Base-by-base conservation (phyloP, 2,888 invertebrate species). In the Metacarcinus magister region DNA sequence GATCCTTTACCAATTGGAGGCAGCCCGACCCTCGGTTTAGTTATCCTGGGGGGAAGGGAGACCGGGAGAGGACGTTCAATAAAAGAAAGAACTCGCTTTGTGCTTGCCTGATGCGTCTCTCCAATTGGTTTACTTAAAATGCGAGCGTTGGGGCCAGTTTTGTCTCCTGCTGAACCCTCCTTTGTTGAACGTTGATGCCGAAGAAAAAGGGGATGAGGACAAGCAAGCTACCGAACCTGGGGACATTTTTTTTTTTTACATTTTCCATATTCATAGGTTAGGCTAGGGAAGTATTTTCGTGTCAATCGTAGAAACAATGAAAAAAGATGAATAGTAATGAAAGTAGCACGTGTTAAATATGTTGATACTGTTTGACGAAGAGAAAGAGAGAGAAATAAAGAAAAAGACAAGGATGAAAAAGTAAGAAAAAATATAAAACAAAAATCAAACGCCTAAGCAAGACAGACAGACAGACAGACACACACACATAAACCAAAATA, bases 61-160 rank as follows among this genome's bases (percentile, higher is more conserved):
- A n/a, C 10, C 10, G n/a, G n/a, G 67, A n/a, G 67, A 67, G 82
- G 28, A 32, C 82, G 32, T 32, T 82, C 82, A 82, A 82, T 82
- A 82, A 82, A 82, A 82, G 82, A 82, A 82, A 82, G 82, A 82
- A 82, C 82, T 82, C 82, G 82, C 82, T 82, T 82, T 82, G 82
- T 82, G 82, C 82, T 32, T 32, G 10, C 82, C 82, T 82, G 82
- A 82, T 82, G 28, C 32, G 32, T 32, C 82, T 32, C 82, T 82
- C 82, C 82, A 82, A 82, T 82, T 82, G 82, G 82, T 32, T 82
- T 23, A 28, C 82, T 82, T 82, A 82, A 82, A 82, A 82, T 82
- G 82, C 82, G 82, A 82, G 82, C 82, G 16, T 82, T 82, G 82
- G 82, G 28, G 32, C 82, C 32, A 19, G 32, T 32, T 82, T 82